Conservation (phyloP, 2,888 invertebrate species). For the Pyrrhosoma nymphula region DNA sequence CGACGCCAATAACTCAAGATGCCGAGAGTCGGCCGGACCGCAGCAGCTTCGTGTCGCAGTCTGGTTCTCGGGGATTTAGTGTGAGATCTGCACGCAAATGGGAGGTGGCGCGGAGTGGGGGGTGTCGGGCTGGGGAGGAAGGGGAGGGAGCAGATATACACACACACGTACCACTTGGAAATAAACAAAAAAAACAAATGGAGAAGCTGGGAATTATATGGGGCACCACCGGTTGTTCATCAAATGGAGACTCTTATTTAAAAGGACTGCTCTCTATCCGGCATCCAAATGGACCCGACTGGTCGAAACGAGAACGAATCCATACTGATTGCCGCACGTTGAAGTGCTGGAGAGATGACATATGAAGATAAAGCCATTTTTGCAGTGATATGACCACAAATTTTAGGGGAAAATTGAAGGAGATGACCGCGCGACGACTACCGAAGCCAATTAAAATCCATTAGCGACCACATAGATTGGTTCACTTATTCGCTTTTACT, state of each 20-base stretch:
- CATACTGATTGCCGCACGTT: no score
- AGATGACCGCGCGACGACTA: no score
- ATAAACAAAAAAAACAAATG: background rate
- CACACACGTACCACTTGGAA: background rate
- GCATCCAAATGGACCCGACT: conserved; percentile 19
- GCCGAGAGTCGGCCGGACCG: conserved; percentile 36
- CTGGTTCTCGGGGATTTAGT: conserved; percentile 63
- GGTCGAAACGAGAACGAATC: background rate
- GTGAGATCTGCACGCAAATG: conserved; percentile 62
- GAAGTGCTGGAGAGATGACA: no score
- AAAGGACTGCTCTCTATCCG: conserved; percentile 20
- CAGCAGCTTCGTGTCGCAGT: conserved; percentile 46
- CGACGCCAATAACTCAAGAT: conserved; percentile 62
- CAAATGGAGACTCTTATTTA: background rate
- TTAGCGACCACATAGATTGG: no score
- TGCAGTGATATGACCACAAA: no score
- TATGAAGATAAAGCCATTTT: no score
- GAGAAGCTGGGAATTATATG: background rate
- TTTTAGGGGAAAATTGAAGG: no score
- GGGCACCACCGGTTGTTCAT: background rate
- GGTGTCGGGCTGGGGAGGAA: background rate
- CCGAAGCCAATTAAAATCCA: no score
- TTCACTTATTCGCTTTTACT: no score
- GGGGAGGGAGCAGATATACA: background rate
- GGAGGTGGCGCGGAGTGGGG: conserved; percentile 19